Conservation (phyloP, 2,797 vertebrate species). For the Dryobates pubescens region DNA sequence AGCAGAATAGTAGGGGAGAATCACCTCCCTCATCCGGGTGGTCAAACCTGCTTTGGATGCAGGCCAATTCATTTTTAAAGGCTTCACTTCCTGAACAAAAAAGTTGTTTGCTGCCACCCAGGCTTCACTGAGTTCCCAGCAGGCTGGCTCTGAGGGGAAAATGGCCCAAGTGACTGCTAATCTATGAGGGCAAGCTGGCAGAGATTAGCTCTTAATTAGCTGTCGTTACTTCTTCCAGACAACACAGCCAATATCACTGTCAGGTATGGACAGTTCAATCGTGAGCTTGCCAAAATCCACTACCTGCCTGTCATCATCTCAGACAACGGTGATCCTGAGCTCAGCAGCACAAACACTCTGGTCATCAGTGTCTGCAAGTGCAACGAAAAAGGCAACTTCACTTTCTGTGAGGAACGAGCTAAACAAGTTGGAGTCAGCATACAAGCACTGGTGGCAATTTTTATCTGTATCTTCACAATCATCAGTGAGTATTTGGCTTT, state of each 20-base stretch:
- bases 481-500: slow-evolving; percentile 78
- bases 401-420: slow-evolving; percentile 80
- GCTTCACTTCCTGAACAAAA: background rate
- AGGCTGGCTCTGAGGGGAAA: background rate
- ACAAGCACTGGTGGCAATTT: slow-evolving; percentile 88
- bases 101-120: background rate
- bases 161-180: background rate
- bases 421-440: slow-evolving; percentile 82
- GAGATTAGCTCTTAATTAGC: slow-evolving; percentile 7
- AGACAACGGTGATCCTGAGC: slow-evolving; percentile 84
- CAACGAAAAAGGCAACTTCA: slow-evolving; percentile 74
- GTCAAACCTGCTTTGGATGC: too few relatives aligned
- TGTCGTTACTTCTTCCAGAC: slow-evolving; percentile 77
- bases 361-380: slow-evolving; percentile 89
- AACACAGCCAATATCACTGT: slow-evolving; percentile 87
- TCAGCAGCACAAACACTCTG: slow-evolving; percentile 80
- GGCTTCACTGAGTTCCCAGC: background rate
- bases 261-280: slow-evolving; percentile 86
- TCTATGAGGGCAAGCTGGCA: background rate
- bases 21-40: too few relatives aligned
- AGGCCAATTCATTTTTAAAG: background rate
- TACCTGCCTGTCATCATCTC: slow-evolving; percentile 85
- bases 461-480: slow-evolving; percentile 91
- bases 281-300: slow-evolving; percentile 84
- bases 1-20: too few relatives aligned